phyloP scores from a whole-genome alignment of 2,113 vertebrate species.

The Zosterops hypoxanthus region DNA sequence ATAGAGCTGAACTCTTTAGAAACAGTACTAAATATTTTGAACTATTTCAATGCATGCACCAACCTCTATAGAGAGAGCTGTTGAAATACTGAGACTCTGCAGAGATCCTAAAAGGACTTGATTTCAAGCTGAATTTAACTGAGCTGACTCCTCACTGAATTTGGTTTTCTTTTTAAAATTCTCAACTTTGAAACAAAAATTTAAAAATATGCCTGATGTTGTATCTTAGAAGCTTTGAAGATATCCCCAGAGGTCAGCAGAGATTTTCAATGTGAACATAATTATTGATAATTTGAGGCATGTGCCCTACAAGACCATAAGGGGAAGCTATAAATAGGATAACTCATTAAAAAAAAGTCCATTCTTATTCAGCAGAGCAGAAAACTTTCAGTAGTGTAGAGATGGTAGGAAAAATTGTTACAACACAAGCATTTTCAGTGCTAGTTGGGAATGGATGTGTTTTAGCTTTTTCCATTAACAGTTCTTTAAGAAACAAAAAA shows the following conservation, averaged over 20 bases:
- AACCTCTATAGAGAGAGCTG: background rate
- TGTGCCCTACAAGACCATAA: background rate
- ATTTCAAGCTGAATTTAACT: background rate
- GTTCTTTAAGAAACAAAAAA: background rate
- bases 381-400: background rate
- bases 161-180: background rate
- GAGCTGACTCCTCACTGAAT: background rate
- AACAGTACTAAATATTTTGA: background rate
- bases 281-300: background rate
- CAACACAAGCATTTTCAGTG: background rate
- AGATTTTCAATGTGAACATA: background rate
- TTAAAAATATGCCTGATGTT: background rate
- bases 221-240: background rate
- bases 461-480: background rate
- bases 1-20: background rate
- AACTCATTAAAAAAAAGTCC: background rate
- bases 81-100: background rate
- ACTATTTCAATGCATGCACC: background rate
- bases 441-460: background rate
- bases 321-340: background rate
- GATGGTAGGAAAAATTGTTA: fast-evolving
- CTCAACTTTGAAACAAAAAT: background rate
- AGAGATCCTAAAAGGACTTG: background rate
- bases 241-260: background rate
- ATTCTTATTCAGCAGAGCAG: background rate